Base-by-base conservation (phyloP, 2,888 invertebrate genomes). In the Drosophila prostipennis region DNA sequence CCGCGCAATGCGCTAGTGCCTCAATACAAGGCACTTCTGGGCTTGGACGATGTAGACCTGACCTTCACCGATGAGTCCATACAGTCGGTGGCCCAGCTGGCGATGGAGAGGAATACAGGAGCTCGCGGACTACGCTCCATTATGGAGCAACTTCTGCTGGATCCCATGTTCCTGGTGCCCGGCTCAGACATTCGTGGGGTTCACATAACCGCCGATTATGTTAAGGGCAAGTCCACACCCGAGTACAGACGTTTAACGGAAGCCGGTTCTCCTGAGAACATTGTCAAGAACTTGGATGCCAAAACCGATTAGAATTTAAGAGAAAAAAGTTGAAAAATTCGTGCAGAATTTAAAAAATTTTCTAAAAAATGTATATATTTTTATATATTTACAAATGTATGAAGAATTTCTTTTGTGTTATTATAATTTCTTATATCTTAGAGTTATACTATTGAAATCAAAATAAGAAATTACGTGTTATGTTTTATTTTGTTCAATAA, bases 141-240 rank as follows among this genome's bases (percentile, higher is more conserved):
- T 86, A 96, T 99, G 96, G 99, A 99, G 93, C 95, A 95, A 79
- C 94, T 99, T 53, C 93, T 99, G 43, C 93, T 99, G 77, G 98
- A 99, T 89, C 96, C 99, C 72, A 99, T 99, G 98, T 99, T 98
- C 93, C 98, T 99, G 92, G 97, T 98, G 83, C 99, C 99, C 49
- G 98, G 98, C 29, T 98, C 98, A 0, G 97, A 98, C 92, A 96
- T 99, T 34, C 93, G 95, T 74, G 94, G 95, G 58, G 98, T 99
- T 55, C 96, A 97, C 90, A 95, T 99, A 64, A 97, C 96, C 68
- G 96, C 96, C 91, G 96, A 95, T 65, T 96, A 96, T 90, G 97
- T 98, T 55, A 91, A 91, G 57, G 95, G 95, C 57, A 79, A 85
- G 14, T 74, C 80, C n/a, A 76, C 81, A 53, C 91, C 92, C 53